Evolutionary conservation across 2,888 invertebrate species (phyloP), one percentile per base, ranked within the genome.

Genomic region (Eucera pruinosa): DNA sequence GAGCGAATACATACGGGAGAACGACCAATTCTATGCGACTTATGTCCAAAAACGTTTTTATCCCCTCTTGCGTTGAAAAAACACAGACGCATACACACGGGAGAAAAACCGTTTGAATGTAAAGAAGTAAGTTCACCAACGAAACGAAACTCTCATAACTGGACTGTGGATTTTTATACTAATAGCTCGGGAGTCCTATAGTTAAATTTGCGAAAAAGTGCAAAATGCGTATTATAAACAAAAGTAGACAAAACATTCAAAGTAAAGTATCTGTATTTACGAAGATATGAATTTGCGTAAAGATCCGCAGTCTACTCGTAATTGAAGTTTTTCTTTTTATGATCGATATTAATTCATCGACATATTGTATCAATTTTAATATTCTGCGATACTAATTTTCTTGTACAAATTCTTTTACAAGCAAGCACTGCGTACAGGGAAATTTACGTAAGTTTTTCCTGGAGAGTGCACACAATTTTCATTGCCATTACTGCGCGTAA

Each of bases 1-100:
- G 93, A 94, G 68, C 93, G 96, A 48, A 95, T 95, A 13, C 96
- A 96, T 89, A 96, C 95, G 67, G 95, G 95, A 92, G 94, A 94
- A 76, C 89, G 91, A 78, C 95, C 95, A 5, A 96, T 95, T 86
- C 94, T 94, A 78, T 97, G 97, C 90, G 95, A 96, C 88, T 92
- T 95, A 76, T 97, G 97, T 87, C 94, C 95, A 0, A 96, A 95
- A 90, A 93, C 94, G 70, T 96, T 96, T 84, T 95, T 95, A 25
- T 96, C 96, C 0, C 94, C 95, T 83, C 95, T 96, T 25, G 96
- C 97, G 0, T 94, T 96, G 91, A 95, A 95, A 85, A 97, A 97
- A 89, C 97, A 97, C 91, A 82, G 94, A 86, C 80, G 94, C 13
- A 90, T 91, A 47, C 93, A 94, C 78, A 94, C 94, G 1, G 94